Base-by-base conservation (phyloP, 2,888 invertebrate genomes). In the Andrena bucephala region DNA sequence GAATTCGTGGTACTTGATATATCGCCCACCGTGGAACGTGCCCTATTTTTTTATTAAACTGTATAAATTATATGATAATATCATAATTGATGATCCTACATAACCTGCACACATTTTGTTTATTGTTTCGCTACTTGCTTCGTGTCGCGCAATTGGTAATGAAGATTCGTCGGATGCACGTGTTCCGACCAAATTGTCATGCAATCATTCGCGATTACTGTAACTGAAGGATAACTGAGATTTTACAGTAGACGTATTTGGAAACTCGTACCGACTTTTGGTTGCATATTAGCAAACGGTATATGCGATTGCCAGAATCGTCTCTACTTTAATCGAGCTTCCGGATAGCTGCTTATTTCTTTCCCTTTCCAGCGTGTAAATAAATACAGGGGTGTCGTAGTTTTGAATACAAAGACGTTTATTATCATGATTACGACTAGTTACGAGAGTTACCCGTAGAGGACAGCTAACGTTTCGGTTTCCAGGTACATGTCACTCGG, bases 401-500 rank as follows among this genome's bases (percentile, higher is more conserved):
- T 33, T 72, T 60, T 62, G 16, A 66, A 83, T 77, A 60, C 68
- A 66, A 77, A 72, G 57, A 42, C 42, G 57, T 77, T 74, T 70
- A 84, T 77, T 83, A 71, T 29, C 50, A 67, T 83, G 69, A 76
- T 71, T 75, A 77, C 54, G 70, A 69, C 71, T 72, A 81, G 67
- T 69, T 70, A 75, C 69, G 82, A 74, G 74, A 77, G 77, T 86
- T 79, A 67, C 69, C 60, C 59, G 65, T 24, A 52, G 24, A 57
- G 63, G 60, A 81, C 63, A 75, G 78, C 68, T 75, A 71, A 20
- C 77, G 81, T 80, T 86, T 86, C 81, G 84, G 82, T 86, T 78
- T 86, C 86, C 86, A 82, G 79, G 86, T 81, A 85, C 86, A 84
- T 86, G 84, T 85, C 86, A 81, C 85, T 87, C 85, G 85, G 84